Evolutionary conservation across 2,888 invertebrate species (phyloP), one percentile per base, ranked within the genome.

Genomic region (Rhodophaea formosa): DNA sequence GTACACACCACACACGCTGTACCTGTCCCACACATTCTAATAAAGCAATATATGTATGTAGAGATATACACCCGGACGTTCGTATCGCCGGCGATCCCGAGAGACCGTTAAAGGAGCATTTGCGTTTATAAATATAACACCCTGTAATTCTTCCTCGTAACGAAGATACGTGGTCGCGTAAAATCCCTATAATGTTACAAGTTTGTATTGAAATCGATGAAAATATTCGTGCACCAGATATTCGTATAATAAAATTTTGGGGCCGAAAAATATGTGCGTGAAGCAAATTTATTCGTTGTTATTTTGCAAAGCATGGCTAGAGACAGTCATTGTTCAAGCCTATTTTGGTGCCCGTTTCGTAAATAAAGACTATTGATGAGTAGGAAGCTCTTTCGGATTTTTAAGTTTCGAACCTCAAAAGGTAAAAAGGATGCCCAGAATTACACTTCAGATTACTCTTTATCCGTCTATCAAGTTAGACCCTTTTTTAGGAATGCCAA

Each of bases 1-100:
- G 70, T 70, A 72, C 71, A 74, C 72, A 75, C 75, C 73, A 70
- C 71, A 73, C 70, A 69, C 71, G 67, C 66, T 64, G 65, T 67
- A 67, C 62, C 66, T 62, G 61, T 65, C 66, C 67, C 66, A 70
- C 71, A 63, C 64, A 68, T 75, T 75, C 70, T 74, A 75, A 77
- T 74, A 79, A 75, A 68, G 68, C 70, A 72, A 67, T 70, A 64
- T 70, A 23, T 23, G 23, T 70, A 23, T 23, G 23, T 23, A 23
- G 23, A 46, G 10, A 12, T 54, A 54, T 44, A 29, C 43, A 70
- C 61, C 59, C 47, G 35, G 53, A 63, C 59, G 63, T 62, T 66
- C 66, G 67, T 74, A 67, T 67, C 70, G 74, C 70, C 72, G 68
- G 66, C 65, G 69, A 69, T 66, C 75, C 72, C 71, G 45, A 56